Percentiles rank a stretch among this genome's conserved stretches.
Conservation (phyloP, 2,113 vertebrate genomes). For the Asarcornis scutulata region DNA sequence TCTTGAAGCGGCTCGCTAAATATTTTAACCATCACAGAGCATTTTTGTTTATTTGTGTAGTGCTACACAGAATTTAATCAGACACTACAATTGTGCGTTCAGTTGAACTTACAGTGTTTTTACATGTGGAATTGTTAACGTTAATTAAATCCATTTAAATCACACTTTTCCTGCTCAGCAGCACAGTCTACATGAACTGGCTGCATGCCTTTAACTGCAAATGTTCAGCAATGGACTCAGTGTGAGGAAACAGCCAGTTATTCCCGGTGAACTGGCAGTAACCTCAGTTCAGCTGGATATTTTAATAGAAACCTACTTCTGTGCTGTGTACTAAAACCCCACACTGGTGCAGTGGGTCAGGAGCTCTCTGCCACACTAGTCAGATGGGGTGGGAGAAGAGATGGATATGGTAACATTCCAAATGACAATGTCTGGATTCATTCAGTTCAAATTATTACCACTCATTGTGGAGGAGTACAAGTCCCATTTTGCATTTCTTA, state of each 20-base stretch:
- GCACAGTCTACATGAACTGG: background rate
- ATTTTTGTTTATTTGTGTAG: background rate
- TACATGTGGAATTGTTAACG: background rate
- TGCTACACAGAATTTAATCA: background rate
- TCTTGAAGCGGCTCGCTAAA: background rate
- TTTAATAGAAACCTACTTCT: background rate
- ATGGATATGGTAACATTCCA: background rate
- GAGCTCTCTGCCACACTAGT: background rate
- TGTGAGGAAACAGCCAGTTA: background rate
- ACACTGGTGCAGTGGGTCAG: background rate
- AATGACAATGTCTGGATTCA: background rate
- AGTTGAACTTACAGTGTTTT: background rate
- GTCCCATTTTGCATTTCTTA: background rate
- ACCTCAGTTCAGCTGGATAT: rapidly evolving
- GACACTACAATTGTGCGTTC: background rate
- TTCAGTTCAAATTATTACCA: background rate
- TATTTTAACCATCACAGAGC: background rate
- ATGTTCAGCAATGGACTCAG: rapidly evolving
- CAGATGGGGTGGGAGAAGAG: background rate
- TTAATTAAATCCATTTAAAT: background rate
- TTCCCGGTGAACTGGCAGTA: rapidly evolving
- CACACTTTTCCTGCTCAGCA: background rate
- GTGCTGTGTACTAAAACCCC: rapidly evolving
- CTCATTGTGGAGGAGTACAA: background rate
- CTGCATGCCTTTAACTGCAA: background rate